phyloP scores from a whole-genome alignment of 2,888 invertebrate genomes.

The Balanococcus diminutus region DNA sequence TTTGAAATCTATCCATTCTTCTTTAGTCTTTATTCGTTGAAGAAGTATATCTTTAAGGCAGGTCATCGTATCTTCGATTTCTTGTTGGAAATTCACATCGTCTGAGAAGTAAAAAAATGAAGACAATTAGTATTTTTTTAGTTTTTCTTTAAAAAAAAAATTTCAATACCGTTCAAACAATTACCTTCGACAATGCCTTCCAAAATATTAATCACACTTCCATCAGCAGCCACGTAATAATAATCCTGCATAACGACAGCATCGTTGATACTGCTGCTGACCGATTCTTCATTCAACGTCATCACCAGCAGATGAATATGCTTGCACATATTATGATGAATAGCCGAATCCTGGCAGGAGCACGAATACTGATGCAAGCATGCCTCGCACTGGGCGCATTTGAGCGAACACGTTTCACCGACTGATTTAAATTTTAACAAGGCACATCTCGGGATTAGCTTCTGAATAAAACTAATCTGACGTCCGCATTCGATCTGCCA shows the following conservation, averaged over 20 bases:
- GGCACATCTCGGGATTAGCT: not conserved
- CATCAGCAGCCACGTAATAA: not conserved
- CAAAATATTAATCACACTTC: not conserved
- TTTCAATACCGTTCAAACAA: not conserved
- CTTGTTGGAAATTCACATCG: not conserved
- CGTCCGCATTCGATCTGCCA: not conserved
- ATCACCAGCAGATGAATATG: not conserved
- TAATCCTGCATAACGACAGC: not conserved
- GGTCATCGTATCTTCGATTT: not conserved
- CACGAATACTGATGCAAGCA: not conserved
- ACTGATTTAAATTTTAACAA: not conserved
- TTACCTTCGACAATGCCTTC: not conserved
- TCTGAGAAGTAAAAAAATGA: not conserved
- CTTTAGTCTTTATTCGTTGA: not conserved
- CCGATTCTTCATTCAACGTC: not conserved
- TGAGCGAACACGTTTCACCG: not conserved
- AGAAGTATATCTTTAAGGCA: not conserved
- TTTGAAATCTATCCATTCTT: not conserved
- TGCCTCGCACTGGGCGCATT: not conserved
- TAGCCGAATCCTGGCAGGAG: not conserved
- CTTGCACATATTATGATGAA: not conserved
- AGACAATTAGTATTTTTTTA: not conserved
- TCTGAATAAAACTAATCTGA: not conserved
- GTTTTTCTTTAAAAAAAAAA: not conserved
- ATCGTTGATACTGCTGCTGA: not conserved